Conservation (phyloP, 2,888 invertebrate species). For the Tridacna gigas region DNA sequence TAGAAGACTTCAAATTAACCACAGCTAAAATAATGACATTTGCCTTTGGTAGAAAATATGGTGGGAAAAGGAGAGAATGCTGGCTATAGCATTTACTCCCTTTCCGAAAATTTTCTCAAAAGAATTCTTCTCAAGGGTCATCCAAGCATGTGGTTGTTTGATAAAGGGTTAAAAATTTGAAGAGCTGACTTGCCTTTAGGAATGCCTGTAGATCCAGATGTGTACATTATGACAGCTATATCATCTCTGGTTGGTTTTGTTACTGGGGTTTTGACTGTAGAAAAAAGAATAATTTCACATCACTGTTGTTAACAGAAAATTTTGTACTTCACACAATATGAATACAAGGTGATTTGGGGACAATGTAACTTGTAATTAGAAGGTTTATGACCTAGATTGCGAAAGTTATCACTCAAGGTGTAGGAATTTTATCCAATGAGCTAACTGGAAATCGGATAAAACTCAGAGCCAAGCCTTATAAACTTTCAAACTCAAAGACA, state of each 20-base stretch:
- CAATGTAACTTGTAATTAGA: too few relatives aligned
- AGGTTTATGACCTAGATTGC: too few relatives aligned
- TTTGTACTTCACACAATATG: too few relatives aligned
- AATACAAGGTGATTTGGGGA: too few relatives aligned
- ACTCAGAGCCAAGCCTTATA: too few relatives aligned
- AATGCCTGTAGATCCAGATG: slow-evolving; percentile 97
- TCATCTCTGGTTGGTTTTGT: slow-evolving; percentile 88
- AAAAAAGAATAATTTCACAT: not conserved
- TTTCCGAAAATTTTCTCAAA: not conserved
- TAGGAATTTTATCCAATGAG: too few relatives aligned
- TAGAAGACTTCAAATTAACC: too few relatives aligned
- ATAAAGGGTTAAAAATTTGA: not conserved
- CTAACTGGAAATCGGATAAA: too few relatives aligned
- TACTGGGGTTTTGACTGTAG: slow-evolving; percentile 74
- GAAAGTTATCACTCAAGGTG: too few relatives aligned
- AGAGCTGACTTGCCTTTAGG: slow-evolving; percentile 91
- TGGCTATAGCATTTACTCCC: not conserved
- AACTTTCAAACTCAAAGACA: too few relatives aligned
- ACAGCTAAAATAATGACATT: too few relatives aligned
- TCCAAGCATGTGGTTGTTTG: not conserved
- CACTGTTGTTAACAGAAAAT: too few relatives aligned
- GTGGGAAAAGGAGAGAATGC: not conserved
- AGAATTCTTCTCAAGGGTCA: not conserved
- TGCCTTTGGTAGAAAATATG: not conserved
- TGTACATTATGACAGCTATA: slow-evolving; percentile 99